Base-by-base conservation (phyloP, 2,888 invertebrate genomes). In the Molorchus minor region DNA sequence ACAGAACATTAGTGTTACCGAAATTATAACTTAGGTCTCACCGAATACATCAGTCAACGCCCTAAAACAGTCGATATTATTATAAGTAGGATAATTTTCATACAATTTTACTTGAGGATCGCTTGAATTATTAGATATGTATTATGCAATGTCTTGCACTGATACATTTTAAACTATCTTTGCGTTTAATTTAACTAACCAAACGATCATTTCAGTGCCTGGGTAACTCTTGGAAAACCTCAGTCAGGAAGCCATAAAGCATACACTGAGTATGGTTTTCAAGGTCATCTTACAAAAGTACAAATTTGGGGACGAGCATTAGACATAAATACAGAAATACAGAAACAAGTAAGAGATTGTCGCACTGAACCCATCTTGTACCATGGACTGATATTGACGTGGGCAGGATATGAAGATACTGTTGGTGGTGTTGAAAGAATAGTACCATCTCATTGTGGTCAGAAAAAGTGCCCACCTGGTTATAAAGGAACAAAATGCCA, bases 281-380 rank as follows among this genome's bases (percentile, higher is more conserved):
- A 94, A 84, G 98, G 98, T 20, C 93, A 94, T 72, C 82, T 98
- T 35, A 96, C 95, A 5, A 93, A 96, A 80, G 92, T 96, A 25
- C 96, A 97, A 83, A 88, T 97, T 57, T 98, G 97, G 97, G 91
- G 91, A 71, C 86, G 94, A 41, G 93, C 94, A 33, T 83, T 97
- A 0, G 96, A 96, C 76, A 91, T 95, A 13, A 94, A 94, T 2
- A 92, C 92, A 60, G 96, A 96, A 80, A 90, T 96, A 64, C 96
- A 96, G 71, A 94, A 94, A 77, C 95, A 96, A 86, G 95, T 95
- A 0, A 86, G 95, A 19, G 95, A 94, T 73, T 96, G 96, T 75
- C 88, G 94, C 72, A 94, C 93, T 2, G 94, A 96, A 72, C 94
- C 96, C 0, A 95, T 96, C 0, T 83, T 96, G 2, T 95, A 94